Percentiles rank a stretch among this genome's conserved stretches.
phyloP scores from a whole-genome alignment of 2,888 invertebrate genomes.

The Sceliomorpha sp. region DNA sequence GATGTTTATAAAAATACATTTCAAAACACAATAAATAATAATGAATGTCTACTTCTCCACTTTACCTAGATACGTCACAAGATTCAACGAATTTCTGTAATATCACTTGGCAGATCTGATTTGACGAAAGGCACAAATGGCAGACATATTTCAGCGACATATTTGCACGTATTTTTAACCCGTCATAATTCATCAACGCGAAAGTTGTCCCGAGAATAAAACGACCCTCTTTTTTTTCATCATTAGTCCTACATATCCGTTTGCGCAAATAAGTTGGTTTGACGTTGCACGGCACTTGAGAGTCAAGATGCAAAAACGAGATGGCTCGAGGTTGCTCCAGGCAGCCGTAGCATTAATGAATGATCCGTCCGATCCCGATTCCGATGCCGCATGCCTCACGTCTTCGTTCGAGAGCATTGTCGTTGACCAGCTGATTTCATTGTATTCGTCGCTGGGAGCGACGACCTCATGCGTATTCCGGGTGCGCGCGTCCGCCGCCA shows the following conservation, averaged over 20 bases:
- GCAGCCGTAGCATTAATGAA: slow-evolving; percentile 38
- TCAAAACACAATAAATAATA: too few species aligned
- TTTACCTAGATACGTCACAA: too few species aligned
- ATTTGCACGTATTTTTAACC: too few species aligned
- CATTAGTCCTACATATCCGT: slow-evolving; percentile 17
- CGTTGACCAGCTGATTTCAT: slow-evolving; percentile 26
- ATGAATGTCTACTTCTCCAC: too few species aligned
- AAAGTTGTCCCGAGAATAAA: background rate
- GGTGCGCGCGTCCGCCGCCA: slow-evolving; percentile 33
- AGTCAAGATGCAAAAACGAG: slow-evolving; percentile 19
- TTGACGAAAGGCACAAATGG: too few species aligned
- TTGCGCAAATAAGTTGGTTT: slow-evolving; percentile 25
- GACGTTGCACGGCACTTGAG: slow-evolving; percentile 23
- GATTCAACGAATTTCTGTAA: too few species aligned
- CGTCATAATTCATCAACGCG: slow-evolving; percentile 17
- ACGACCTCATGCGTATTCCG: slow-evolving; percentile 44
- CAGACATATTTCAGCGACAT: too few species aligned
- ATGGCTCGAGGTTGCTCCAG: too few species aligned
- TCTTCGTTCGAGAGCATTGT: slow-evolving; percentile 17
- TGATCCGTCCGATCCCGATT: slow-evolving; percentile 26
- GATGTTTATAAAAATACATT: too few species aligned
- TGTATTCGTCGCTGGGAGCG: slow-evolving; percentile 21
- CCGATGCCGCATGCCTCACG: slow-evolving; percentile 2
- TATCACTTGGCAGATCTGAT: too few species aligned
- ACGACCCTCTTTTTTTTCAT: slow-evolving; percentile 2